Conservation (phyloP, 1,140 invertebrate genomes). For the Gonioctena quinquepunctata region DNA sequence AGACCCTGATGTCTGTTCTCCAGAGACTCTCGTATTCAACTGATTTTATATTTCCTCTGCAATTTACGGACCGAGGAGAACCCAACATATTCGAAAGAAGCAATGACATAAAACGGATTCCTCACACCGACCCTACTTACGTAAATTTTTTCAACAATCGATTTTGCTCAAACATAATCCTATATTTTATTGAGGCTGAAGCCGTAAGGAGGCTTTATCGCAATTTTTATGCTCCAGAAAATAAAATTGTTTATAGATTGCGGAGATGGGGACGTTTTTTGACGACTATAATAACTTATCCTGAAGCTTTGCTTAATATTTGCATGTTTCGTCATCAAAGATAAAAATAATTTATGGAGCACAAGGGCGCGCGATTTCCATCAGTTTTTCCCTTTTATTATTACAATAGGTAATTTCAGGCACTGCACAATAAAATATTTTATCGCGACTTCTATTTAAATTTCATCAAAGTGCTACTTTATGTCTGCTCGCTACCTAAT, state of each 20-base stretch:
- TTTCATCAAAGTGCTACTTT: conserved; percentile 14
- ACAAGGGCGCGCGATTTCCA: conserved; percentile 13
- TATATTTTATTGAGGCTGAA: conserved; percentile 11
- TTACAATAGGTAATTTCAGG: conserved; percentile 26
- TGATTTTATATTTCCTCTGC: neutral
- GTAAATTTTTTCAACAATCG: conserved; percentile 10
- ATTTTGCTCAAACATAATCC: conserved; percentile 13
- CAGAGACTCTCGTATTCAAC: neutral
- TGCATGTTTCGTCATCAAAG: conserved; percentile 22
- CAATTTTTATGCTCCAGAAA: conserved; percentile 13
- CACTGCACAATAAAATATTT: conserved; percentile 30
- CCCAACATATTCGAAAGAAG: neutral
- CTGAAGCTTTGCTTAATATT: conserved; percentile 9
- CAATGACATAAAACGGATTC: neutral
- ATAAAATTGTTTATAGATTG: conserved; percentile 19
- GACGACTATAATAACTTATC: conserved; percentile 17
- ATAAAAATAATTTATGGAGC: conserved; percentile 33
- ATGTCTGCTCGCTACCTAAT: neutral
- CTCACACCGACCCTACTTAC: neutral
- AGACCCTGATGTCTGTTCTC: neutral
- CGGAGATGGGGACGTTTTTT: conserved; percentile 9
- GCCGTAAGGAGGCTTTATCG: conserved; percentile 11
- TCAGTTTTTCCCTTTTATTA: conserved; percentile 33
- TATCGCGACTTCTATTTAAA: conserved; percentile 30
- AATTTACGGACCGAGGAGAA: neutral